Percentiles rank a stretch among this genome's conserved stretches.
Conservation (phyloP, 2,113 vertebrate species). For the Hippocampus mohnikei region DNA sequence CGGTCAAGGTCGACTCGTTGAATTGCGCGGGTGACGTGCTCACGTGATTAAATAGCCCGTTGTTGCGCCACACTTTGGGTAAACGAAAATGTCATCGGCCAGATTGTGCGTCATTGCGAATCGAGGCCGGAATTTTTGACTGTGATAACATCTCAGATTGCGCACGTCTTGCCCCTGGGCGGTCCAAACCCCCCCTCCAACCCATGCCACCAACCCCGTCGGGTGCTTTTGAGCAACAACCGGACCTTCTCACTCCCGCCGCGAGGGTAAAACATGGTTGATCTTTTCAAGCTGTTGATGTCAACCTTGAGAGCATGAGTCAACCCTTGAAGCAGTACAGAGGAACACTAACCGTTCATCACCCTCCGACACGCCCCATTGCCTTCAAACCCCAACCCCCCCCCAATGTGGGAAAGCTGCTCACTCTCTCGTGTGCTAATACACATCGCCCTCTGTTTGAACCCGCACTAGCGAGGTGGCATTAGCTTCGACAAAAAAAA, state of each 20-base stretch:
- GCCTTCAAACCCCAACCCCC: neutral
- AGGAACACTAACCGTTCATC: neutral
- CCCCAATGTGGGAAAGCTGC: neutral
- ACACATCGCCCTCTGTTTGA: neutral
- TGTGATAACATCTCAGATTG: slow-evolving; percentile 18
- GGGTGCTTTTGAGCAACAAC: slow-evolving; percentile 1
- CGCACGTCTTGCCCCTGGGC: neutral
- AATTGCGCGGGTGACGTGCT: neutral
- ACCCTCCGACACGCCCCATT: too few relatives aligned
- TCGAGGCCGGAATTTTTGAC: slow-evolving; percentile 25
- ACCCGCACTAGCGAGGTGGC: neutral
- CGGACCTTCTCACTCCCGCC: neutral
- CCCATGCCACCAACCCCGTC: neutral
- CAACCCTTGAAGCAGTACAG: neutral
- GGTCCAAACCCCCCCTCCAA: slow-evolving; percentile 1
- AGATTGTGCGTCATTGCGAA: neutral
- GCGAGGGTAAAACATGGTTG: neutral
- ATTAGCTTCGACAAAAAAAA: neutral
- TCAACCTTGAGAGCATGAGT: neutral
- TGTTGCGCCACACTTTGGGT: neutral
- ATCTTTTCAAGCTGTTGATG: neutral
- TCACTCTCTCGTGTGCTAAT: neutral
- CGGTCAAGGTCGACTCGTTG: too few relatives aligned
- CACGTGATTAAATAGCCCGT: neutral
- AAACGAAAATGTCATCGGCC: neutral